phyloP scores from a whole-genome alignment of 2,888 invertebrate species.

The Microctonus brassicae region DNA sequence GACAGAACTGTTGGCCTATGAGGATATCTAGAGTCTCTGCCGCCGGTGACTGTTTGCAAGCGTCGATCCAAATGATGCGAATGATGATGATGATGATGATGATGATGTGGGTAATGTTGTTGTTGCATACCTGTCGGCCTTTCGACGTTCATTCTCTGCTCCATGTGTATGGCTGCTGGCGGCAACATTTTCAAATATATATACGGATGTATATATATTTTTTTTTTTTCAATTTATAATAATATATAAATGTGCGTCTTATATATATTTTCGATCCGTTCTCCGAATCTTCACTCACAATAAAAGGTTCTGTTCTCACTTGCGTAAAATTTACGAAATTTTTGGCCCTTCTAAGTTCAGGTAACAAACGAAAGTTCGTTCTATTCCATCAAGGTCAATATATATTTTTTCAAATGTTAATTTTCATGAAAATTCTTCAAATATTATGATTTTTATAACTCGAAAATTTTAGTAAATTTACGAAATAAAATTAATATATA shows the following conservation, averaged over 20 bases:
- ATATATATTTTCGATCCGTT: not conserved
- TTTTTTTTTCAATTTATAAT: not conserved
- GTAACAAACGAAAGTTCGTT: not conserved
- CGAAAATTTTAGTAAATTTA: not conserved
- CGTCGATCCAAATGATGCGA: conserved; percentile 49
- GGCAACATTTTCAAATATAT: conserved; percentile 49
- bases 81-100: conserved; percentile 49
- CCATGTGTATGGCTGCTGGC: conserved; percentile 55
- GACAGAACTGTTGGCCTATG: conserved; percentile 50
- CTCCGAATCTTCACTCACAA: conserved; percentile 26
- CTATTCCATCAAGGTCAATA: not conserved
- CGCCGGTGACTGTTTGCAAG: conserved; percentile 44
- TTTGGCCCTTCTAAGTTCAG: conserved; percentile 11
- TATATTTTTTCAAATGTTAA: too few species aligned
- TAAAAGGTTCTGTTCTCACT: not conserved
- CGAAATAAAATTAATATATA: not conserved
- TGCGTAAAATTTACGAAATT: conserved; percentile 9
- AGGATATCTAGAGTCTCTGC: conserved; percentile 48
- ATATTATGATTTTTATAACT: not conserved
- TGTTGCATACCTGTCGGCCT: conserved; percentile 54
- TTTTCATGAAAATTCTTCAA: too few species aligned
- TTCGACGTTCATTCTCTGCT: conserved; percentile 52
- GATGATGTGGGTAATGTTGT: conserved; percentile 50
- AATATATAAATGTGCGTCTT: not conserved
- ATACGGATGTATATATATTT: not conserved